A percentile compares a stretch with the other conserved stretches of the same genome.
These are phyloP conservation scores for Promerops cafer DNA, from an alignment of 2,113 vertebrate genomes.

Conservation along the genomic window DNA sequence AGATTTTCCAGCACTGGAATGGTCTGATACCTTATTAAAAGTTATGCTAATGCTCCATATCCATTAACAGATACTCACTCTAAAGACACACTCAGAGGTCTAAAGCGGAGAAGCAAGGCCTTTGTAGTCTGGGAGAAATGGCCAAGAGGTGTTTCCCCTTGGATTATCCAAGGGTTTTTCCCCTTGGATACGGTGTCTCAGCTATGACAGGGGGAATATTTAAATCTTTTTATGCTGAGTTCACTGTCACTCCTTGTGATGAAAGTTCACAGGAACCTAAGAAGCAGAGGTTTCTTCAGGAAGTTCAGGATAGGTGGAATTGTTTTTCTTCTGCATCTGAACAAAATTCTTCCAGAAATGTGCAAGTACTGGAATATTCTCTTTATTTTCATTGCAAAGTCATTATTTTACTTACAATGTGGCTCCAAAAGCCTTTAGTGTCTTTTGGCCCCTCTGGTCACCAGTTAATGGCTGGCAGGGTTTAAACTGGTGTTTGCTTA, in stretches of 20 bases:
- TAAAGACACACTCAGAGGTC: background rate
- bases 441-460: background rate
- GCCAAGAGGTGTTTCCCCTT: background rate
- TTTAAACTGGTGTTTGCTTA: background rate
- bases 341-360: conserved; percentile 36
- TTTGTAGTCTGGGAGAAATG: background rate
- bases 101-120: background rate
- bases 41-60: background rate
- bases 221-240: conserved; percentile 7
- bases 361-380: background rate
- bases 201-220: background rate
- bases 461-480: background rate
- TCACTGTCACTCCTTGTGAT: background rate
- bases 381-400: conserved; percentile 43
- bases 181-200: background rate
- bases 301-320: background rate
- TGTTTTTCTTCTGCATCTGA: conserved; percentile 47
- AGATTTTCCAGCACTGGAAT: background rate
- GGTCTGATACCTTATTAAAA: background rate
- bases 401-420: conserved; percentile 36
- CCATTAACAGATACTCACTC: background rate
- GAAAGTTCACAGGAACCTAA: background rate
- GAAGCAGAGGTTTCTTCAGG: conserved; percentile 4
- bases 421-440: background rate
- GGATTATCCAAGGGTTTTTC: too few relatives aligned